Evolutionary conservation across 2,888 invertebrate genomes (phyloP), one percentile per base, ranked within the genome.

Genomic region (Acronicta aceris): DNA sequence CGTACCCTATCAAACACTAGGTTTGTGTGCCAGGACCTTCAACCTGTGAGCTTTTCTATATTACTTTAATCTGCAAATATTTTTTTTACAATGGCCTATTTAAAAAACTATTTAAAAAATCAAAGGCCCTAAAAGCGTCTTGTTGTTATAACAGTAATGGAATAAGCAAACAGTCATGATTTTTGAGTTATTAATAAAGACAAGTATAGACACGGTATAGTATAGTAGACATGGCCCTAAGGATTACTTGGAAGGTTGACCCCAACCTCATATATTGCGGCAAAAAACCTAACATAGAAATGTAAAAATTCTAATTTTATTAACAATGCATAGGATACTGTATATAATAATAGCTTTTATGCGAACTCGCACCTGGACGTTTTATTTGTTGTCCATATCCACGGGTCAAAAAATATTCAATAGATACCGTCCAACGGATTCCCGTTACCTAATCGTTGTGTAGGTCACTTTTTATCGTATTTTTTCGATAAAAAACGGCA

Each of bases 361-460:
- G 82, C 76, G 80, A 85, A 74, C 82, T 85, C 77, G 87, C 94
- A 94, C 93, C 94, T 94, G 94, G 94, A 91, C 89, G 76, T 78
- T 84, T 82, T 82, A 79, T 89, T 89, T 87, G 85, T 88, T 79
- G 82, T 82, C 77, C 76, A 85, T 90, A 92, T 89, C 93, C 92
- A 87, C 87, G 92, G 91, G 91, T 90, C 90, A 91, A 90, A 92
- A 89, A 88, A 87, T 85, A 82, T 89, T 91, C 86, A 89, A 92
- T 89, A 88, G 89, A 89, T 84, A 81, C 83, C 83, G 84, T 86
- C 88, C 84, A 87, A 88, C 86, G 86, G 88, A 89, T 88, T 89
- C 89, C 90, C 89, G 91, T 89, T 91, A 89, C 82, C 84, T 85
- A 86, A 86, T 84, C 87, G 81, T 81, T 85, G 84, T 84, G 76